These are phyloP conservation scores for Cyphotilapia sp. DNA, from an alignment of 2,113 vertebrate genomes.

Conservation along the genomic window DNA sequence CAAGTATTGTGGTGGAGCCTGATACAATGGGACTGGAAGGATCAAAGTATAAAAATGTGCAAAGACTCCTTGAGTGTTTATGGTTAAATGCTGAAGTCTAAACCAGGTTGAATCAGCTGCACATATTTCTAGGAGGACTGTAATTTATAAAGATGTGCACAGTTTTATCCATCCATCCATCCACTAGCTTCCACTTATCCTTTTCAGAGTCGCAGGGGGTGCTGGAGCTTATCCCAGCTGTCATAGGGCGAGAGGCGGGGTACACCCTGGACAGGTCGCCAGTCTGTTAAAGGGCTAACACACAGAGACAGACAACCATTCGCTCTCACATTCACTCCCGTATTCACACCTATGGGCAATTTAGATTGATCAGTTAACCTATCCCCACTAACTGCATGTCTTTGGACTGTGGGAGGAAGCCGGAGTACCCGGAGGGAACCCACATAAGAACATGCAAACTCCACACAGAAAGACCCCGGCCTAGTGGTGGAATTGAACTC, in stretches of 20 bases:
- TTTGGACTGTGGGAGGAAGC: not conserved
- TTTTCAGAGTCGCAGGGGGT: accelerated
- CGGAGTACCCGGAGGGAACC: not conserved
- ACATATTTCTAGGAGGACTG: not conserved
- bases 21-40: not conserved
- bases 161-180: not conserved
- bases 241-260: not conserved
- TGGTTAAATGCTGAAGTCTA: accelerated
- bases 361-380: not conserved
- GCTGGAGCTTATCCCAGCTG: not conserved
- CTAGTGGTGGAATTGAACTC: not conserved
- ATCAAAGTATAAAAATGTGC: not conserved
- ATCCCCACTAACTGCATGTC: not conserved
- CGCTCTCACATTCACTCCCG: not conserved
- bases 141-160: not conserved
- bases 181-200: not conserved
- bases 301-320: not conserved
- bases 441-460: not conserved
- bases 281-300: not conserved
- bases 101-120: not conserved
- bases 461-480: not conserved
- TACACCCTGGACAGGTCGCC: not conserved
- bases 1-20: not conserved
- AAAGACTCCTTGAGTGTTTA: not conserved
- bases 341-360: not conserved